Evolutionary conservation across 1,140 invertebrate species (phyloP).

Genomic region (Halictus rubicundus): DNA sequence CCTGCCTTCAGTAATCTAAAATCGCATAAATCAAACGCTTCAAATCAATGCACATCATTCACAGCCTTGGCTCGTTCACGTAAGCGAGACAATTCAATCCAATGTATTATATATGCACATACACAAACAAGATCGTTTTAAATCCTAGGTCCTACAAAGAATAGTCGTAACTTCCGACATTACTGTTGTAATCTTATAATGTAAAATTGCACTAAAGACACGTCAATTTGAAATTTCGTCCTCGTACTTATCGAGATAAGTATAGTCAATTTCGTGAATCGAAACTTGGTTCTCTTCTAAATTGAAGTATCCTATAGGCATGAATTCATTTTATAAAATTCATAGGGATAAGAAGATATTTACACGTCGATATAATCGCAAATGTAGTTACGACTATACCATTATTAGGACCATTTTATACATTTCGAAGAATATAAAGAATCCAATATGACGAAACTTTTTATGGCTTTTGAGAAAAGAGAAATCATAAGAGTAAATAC

Average conservation of each 20-base stretch:
- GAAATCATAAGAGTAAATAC: slow-evolving; percentile 35
- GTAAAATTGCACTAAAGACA: slow-evolving; percentile 14
- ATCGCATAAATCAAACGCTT: background rate
- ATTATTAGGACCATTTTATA: slow-evolving; percentile 35
- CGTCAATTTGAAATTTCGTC: background rate
- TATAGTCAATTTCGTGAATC: background rate
- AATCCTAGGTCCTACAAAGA: slow-evolving; percentile 9
- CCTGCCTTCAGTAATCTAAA: background rate
- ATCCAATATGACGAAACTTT: slow-evolving; percentile 21
- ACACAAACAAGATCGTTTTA: slow-evolving; percentile 17
- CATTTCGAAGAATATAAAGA: slow-evolving; percentile 27
- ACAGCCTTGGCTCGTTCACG: slow-evolving; percentile 52
- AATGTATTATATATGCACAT: slow-evolving; percentile 5
- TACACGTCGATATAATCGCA: background rate
- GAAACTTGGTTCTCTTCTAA: background rate
- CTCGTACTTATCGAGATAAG: background rate
- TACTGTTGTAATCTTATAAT: background rate
- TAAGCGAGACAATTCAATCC: slow-evolving; percentile 48
- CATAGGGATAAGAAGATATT: background rate
- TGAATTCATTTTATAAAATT: background rate
- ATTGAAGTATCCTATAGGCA: background rate
- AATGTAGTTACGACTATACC: slow-evolving; percentile 44
- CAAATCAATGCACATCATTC: slow-evolving; percentile 38
- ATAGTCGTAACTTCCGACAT: slow-evolving; percentile 45
- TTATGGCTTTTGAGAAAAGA: slow-evolving; percentile 3